Percentiles rank a stretch among this genome's conserved stretches.
These are phyloP conservation scores for Dermatemys mawii DNA, from an alignment of 2,113 vertebrate species.

Conservation along the genomic window DNA sequence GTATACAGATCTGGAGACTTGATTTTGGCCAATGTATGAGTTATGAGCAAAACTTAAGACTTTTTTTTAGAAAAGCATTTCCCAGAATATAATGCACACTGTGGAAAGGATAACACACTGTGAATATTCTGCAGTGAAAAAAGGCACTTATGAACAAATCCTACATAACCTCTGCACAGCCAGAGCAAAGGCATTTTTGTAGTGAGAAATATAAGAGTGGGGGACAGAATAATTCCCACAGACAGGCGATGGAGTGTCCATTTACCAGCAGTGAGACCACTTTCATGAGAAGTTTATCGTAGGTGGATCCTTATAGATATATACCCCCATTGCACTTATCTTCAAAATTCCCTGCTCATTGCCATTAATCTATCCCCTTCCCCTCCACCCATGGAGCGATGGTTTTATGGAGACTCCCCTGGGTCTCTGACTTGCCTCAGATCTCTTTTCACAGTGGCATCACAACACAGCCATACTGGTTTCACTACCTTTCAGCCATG, in stretches of 20 bases:
- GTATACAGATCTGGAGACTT: neutral
- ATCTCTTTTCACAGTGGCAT: neutral
- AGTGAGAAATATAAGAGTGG: constrained; percentile 12
- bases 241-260: neutral
- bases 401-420: neutral
- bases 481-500: neutral
- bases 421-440: neutral
- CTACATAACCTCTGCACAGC: neutral
- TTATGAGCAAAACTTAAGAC: neutral
- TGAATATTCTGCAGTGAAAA: neutral
- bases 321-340: neutral
- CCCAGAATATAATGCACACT: no score
- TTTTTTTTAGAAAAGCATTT: no score
- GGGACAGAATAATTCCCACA: constrained; percentile 3
- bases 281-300: neutral
- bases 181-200: neutral
- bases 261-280: neutral
- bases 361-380: neutral
- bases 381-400: neutral
- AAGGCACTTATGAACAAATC: neutral
- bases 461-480: neutral
- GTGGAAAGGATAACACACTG: neutral
- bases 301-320: constrained; percentile 6
- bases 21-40: neutral
- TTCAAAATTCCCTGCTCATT: constrained; percentile 2